These are phyloP conservation scores for Arctocebus calabarensis DNA, from an alignment of 2,797 vertebrate genomes.

Conservation along the genomic window DNA sequence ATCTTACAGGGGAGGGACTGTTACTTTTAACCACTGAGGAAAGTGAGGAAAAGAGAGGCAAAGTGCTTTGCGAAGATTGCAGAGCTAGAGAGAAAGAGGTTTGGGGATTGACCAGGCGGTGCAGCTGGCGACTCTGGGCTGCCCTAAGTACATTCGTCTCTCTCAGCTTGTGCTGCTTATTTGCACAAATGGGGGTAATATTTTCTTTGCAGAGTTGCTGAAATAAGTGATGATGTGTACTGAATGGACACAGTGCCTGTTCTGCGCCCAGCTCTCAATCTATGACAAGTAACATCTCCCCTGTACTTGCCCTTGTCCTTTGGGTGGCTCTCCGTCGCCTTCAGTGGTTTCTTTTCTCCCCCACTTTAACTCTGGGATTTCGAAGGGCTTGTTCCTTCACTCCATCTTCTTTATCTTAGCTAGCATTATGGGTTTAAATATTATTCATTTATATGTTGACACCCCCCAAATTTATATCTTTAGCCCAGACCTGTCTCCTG, in stretches of 20 bases:
- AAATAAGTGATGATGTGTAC: background rate
- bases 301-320: background rate
- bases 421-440: background rate
- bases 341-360: background rate
- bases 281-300: background rate
- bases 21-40: background rate
- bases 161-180: background rate
- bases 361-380: background rate
- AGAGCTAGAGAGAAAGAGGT: background rate
- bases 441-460: background rate
- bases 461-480: background rate
- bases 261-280: background rate
- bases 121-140: background rate
- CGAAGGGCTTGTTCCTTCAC: background rate
- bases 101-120: background rate
- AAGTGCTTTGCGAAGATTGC: background rate
- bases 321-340: background rate
- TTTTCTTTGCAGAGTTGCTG: background rate
- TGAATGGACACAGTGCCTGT: accelerated
- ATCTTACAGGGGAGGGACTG: background rate
- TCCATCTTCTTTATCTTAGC: background rate
- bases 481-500: background rate
- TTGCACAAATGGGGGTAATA: background rate
- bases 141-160: background rate
- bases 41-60: background rate